Evolutionary conservation across 2,113 vertebrate genomes (phyloP).

Genomic region (Alethe castanea): DNA sequence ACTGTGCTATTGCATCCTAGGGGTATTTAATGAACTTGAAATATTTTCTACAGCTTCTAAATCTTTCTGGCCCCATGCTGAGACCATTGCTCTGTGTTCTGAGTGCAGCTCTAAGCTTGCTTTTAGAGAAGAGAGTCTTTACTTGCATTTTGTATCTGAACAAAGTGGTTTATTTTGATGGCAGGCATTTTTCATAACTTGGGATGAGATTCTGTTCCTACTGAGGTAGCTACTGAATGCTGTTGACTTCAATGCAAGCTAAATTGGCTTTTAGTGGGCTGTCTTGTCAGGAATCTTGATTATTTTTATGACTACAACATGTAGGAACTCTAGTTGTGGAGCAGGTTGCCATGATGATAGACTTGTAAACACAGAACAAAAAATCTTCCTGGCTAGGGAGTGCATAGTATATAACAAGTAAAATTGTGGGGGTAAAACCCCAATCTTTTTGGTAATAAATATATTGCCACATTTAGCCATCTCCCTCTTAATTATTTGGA

Average conservation of each 20-base stretch:
- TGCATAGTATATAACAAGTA: not conserved
- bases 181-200: not conserved
- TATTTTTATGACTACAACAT: not conserved
- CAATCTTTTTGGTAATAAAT: not conserved
- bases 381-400: not conserved
- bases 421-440: not conserved
- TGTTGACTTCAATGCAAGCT: not conserved
- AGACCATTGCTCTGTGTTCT: not conserved
- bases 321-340: not conserved
- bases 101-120: not conserved
- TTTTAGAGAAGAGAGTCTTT: not conserved
- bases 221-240: not conserved
- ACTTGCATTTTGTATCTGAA: not conserved
- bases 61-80: not conserved
- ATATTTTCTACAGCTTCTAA: not conserved
- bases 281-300: not conserved
- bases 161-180: not conserved
- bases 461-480: not conserved
- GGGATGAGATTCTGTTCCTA: not conserved
- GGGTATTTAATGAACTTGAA: constrained; percentile 31
- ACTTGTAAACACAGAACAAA: not conserved
- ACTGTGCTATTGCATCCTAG: not conserved
- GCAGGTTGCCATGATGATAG: not conserved
- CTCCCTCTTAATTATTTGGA: not conserved
- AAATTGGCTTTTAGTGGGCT: not conserved